Base-by-base conservation (phyloP, 2,888 invertebrate genomes). In the Heliconius charithonia region DNA sequence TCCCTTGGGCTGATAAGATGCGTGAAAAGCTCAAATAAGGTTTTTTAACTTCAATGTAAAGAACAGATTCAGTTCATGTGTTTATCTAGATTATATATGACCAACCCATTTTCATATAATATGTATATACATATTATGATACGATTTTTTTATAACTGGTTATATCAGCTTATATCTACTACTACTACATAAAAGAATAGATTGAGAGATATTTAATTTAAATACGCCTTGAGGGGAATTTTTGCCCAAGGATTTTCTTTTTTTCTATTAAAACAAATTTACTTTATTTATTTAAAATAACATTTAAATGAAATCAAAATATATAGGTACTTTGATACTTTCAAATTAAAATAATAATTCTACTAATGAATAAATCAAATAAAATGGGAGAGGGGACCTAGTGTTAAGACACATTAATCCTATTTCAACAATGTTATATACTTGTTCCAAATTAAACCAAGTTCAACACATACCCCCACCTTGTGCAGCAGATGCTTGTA, bases 1-100 rank as follows among this genome's bases (percentile, higher is more conserved):
- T 63, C 74, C 63, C 74, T 41, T 45, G 74, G 62, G 63, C 62
- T 63, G 74, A 19, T 74, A 45, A 63, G 27, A 45, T 12, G 19
- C 27, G 13, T 65, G 12, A 29, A 41, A 62, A 74, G 45, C 37
- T 63, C 3, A 22, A 63, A 62, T 41, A 63, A 74, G 6, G 41
- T 74, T 19, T 63, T 41, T 63, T 63, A 45, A 45, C 27, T 74
- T 41, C 62, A 3, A 41, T 51, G 13, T 69, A 27, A 69, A 45
- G 69, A 69, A 27, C 25, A 66, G 37, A 77, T 45, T 32, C 77
- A 2, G 19, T 51, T 19, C 7, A 51, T 51, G 0, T 51, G 22
- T 19, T 37, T 9, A 37, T 37, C 37, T 16, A 45, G 16, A 45
- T 45, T 45, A 45, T 45, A 16, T 45, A 37, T 9, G 9, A 10